Percentiles rank a stretch among this genome's conserved stretches.
Evolutionary conservation across 2,113 vertebrate genomes (phyloP).

Genomic region (Sinocyclocheilus anophthalmus): DNA sequence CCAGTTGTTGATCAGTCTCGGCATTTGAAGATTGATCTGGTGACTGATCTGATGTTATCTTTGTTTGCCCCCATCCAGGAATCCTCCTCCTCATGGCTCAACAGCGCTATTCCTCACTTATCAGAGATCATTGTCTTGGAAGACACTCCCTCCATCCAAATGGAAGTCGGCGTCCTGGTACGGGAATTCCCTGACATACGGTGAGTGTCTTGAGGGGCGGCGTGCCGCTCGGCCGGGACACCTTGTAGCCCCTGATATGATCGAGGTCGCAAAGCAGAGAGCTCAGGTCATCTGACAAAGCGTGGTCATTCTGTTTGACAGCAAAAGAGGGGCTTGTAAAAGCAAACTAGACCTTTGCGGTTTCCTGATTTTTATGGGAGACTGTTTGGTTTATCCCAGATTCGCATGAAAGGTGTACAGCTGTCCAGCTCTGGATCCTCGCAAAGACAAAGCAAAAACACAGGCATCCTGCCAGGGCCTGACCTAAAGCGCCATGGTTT

Average conservation of each 20-base stretch:
- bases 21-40: neutral
- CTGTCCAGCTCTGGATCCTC: constrained; percentile 46
- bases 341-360: constrained; percentile 58
- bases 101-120: constrained; percentile 82
- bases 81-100: constrained; percentile 83
- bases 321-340: constrained; percentile 55
- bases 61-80: constrained; percentile 70
- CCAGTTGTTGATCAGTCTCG: neutral
- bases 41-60: neutral
- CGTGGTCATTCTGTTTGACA: constrained; percentile 51
- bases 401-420: constrained; percentile 52
- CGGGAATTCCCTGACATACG: constrained; percentile 88
- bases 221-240: neutral
- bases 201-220: constrained; percentile 68
- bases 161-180: constrained; percentile 88
- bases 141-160: constrained; percentile 88
- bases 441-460: constrained; percentile 61
- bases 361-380: constrained; percentile 58
- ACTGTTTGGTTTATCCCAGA: constrained; percentile 51
- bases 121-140: constrained; percentile 88
- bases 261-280: constrained; percentile 44
- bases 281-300: constrained; percentile 51
- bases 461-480: constrained; percentile 55
- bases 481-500: constrained; percentile 41
- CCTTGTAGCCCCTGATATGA: constrained; percentile 21